Base-by-base conservation (phyloP, 2,888 invertebrate species). In the Chrysina gloriosa region DNA sequence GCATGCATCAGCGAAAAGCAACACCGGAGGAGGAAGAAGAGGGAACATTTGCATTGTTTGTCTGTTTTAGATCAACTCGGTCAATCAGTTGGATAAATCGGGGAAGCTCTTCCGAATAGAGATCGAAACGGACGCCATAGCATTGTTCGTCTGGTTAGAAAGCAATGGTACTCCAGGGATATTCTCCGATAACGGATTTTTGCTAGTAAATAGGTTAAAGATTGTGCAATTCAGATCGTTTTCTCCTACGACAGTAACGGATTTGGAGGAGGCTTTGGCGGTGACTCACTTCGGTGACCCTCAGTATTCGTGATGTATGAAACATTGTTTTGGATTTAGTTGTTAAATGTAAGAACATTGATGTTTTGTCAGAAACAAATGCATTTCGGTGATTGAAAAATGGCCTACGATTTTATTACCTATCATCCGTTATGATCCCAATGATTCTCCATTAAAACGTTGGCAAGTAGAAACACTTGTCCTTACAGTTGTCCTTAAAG, bases 111-210 rank as follows among this genome's bases (percentile, higher is more conserved):
- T 77, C 67, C 69, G 80, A 16, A 77, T 88, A 9, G 77, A 78
- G 27, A 63, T 88, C 7, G 74, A 72, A 50, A 82, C 88, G 0
- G 84, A 88, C 70, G 83, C 84, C 1, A 83, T 90, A 31, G 87
- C 90, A 0, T 82, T 90, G 4, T 93, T 92, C 80, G 87, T 92
- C 0, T 92, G 91, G 90, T 79, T 92, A 19, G 90, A 91, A 71
- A 79, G 87, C 0, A 81, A 79, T 1, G 78, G 80, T 2, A 78
- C 84, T 39, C 79, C 77, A 7, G 94, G 94, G 1, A 84, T 82
- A 67, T 94, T 94, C 80, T 89, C 89, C 0, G 90, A 92, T 73
- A 94, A 95, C 81, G 95, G 94, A 0, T 90, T 94, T 69, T 45
- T 80, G 16, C 78, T 76, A 75, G 70, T 80, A 21, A 73, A 69